These are phyloP conservation scores for Struthio camelus DNA, from an alignment of 2,113 vertebrate genomes.

Conservation along the genomic window DNA sequence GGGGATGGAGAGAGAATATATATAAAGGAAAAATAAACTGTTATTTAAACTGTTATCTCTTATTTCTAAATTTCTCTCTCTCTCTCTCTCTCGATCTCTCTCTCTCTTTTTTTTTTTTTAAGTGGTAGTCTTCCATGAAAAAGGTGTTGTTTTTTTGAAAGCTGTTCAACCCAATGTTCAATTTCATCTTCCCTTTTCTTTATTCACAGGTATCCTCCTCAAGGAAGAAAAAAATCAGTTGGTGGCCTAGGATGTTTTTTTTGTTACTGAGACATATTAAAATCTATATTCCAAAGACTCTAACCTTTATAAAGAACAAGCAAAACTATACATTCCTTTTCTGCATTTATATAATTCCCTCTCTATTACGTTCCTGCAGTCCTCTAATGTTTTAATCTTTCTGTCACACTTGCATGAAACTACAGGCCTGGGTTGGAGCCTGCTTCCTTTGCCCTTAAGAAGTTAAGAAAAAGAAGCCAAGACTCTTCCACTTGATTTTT, in stretches of 20 bases:
- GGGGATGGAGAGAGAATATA: background rate
- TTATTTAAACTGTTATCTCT: background rate
- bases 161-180: background rate
- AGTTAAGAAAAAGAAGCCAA: background rate
- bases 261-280: slow-evolving; percentile 26
- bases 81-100: background rate
- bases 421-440: background rate
- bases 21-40: background rate
- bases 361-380: background rate
- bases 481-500: background rate
- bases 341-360: background rate
- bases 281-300: slow-evolving; percentile 40
- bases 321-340: background rate
- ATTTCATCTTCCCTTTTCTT: slow-evolving; percentile 53
- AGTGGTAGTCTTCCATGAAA: background rate
- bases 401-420: background rate
- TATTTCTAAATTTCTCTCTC: background rate
- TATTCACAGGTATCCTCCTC: background rate
- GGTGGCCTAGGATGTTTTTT: background rate
- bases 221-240: slow-evolving; percentile 11
- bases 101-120: accelerated
- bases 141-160: slow-evolving; percentile 13
- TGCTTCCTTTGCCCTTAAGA: background rate
- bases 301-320: background rate
- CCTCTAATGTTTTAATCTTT: background rate